Evolutionary conservation across 2,888 invertebrate genomes (phyloP).

Genomic region (Sisyra terminalis): DNA sequence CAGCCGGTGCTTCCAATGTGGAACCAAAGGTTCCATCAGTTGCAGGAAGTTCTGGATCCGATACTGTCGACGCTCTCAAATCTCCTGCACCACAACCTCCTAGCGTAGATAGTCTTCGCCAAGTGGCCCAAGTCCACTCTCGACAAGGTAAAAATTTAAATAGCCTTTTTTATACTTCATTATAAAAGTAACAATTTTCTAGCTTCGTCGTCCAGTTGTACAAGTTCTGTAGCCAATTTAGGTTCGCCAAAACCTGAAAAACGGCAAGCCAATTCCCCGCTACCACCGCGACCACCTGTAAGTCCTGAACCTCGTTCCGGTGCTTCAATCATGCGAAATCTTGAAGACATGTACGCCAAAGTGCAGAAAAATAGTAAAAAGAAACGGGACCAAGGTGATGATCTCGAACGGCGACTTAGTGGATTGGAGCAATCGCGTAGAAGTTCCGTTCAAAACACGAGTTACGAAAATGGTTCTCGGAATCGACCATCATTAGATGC

Average conservation of each 20-base stretch:
- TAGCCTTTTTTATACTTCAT: slow-evolving; percentile 1
- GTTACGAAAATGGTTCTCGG: slow-evolving; percentile 12
- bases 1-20: slow-evolving; percentile 24
- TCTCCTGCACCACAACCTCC: slow-evolving; percentile 34
- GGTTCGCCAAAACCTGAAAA: slow-evolving; percentile 82
- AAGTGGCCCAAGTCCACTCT: slow-evolving; percentile 40
- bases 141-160: slow-evolving; percentile 30
- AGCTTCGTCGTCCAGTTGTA: slow-evolving; percentile 57
- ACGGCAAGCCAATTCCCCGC: slow-evolving; percentile 74
- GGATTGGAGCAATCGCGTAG: slow-evolving; percentile 15
- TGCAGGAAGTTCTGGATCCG: slow-evolving; percentile 12
- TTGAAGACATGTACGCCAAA: slow-evolving; percentile 86
- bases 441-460: slow-evolving; percentile 20
- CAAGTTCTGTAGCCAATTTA: slow-evolving; percentile 53
- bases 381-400: slow-evolving; percentile 26
- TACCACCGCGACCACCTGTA: slow-evolving; percentile 56
- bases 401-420: slow-evolving; percentile 22
- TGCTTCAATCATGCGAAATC: slow-evolving; percentile 25
- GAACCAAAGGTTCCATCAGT: slow-evolving; percentile 11
- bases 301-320: slow-evolving; percentile 15
- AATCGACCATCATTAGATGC: slow-evolving; percentile 15
- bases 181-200: slow-evolving; percentile 11
- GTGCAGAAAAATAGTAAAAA: slow-evolving; percentile 56
- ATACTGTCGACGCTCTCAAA: slow-evolving; percentile 8
- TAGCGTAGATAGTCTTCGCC: slow-evolving; percentile 41